Evolutionary conservation across 2,797 vertebrate species (phyloP).

Genomic region (Rallus crepitans): DNA sequence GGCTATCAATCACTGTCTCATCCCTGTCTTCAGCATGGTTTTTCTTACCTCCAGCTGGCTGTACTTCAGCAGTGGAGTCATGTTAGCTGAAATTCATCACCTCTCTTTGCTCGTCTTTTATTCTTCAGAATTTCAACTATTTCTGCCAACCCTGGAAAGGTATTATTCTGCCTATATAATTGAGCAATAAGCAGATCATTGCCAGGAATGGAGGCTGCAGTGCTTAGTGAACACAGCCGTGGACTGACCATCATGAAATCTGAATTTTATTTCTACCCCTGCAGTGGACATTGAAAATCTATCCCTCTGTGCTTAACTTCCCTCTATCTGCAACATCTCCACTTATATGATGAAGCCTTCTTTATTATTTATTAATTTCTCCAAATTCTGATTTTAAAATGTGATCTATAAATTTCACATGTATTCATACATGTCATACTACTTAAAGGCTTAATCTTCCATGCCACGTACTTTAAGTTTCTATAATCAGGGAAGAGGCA

Average conservation of each 20-base stretch:
- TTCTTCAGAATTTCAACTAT: conserved; percentile 12
- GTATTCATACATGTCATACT: neutral
- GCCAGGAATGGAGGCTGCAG: neutral
- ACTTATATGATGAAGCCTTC: neutral
- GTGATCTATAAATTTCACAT: neutral
- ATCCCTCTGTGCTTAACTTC: neutral
- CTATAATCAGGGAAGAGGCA: neutral
- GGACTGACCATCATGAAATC: neutral
- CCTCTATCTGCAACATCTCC: neutral
- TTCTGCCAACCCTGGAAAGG: neutral
- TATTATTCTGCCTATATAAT: neutral
- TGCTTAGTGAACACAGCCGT: neutral
- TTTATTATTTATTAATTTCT: neutral
- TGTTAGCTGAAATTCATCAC: conserved; percentile 3
- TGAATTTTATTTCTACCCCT: neutral
- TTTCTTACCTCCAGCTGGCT: conserved; percentile 46
- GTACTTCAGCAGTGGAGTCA: neutral
- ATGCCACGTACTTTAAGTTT: neutral
- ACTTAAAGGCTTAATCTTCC: neutral
- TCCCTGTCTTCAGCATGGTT: neutral
- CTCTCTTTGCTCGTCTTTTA: neutral
- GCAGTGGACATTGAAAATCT: neutral
- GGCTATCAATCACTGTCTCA: conserved; percentile 67
- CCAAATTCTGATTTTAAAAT: too few relatives aligned
- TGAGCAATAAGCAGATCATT: neutral